Evolutionary conservation across 53 echinoderm and acorn worm species (phyloP), one percentile per base, ranked within the genome.

Genomic region (Glandiceps talaboti): DNA sequence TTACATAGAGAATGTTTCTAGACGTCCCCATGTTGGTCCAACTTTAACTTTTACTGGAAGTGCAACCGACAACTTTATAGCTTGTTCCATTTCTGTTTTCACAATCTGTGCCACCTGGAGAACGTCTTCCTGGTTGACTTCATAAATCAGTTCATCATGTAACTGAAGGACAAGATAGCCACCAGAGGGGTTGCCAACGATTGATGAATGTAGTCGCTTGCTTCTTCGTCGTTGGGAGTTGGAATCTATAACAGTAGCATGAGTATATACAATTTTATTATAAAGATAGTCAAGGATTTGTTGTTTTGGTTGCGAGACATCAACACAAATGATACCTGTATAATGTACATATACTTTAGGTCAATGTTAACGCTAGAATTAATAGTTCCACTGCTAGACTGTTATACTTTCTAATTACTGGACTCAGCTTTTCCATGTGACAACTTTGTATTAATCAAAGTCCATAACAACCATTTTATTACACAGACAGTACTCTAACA

Each of bases 121-220:
- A 27, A 91, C 85, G 83, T 99, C 93, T 83, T 93, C 99, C 85
- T 89, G 84, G 80, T 89, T 85, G 25, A 99, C 99, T 78, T 99
- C 99, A 74, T 99, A 99, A 78, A 99, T 93, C 77, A 99, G 86
- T 76, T 93, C 99, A 88, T 99, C 99, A 72, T 99, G 99, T 25
- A 99, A 86, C 83, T 99, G 99, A 1, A 99, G 82, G 31, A 99
- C 93, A 73, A 99, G 81, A 88, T 88, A 99, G 26, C 92, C 99
- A 30, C 99, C 99, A 81, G 86, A 76, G 84, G 92, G 96, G 20
- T 45, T 45, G 82, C 87, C 74, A 31, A 73, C 30, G 33, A 75
- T 30, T 27, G 84, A 84, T 72, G 75, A 30, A 27, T 80, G 73
- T 73, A 75, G 77, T 32, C 87, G 31, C 28, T 79, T 32, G 79